phyloP scores from a whole-genome alignment of 64 coral and sea anemone genomes.

The Exaiptasia diaphana region DNA sequence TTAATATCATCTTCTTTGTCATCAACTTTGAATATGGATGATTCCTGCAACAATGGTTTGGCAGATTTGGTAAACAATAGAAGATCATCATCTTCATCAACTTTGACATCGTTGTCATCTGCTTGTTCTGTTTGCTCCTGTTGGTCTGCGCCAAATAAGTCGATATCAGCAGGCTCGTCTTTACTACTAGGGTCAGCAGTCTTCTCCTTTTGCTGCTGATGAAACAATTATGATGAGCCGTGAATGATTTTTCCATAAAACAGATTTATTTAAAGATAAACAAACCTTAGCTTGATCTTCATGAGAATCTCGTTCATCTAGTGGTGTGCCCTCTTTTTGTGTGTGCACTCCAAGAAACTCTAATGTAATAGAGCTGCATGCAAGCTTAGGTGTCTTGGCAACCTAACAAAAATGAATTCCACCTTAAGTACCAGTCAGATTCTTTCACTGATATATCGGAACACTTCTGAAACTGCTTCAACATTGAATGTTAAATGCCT shows the following conservation, averaged over 20 bases:
- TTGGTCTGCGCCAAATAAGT: constrained; percentile 40
- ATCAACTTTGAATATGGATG: constrained; percentile 70
- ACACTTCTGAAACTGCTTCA: no score
- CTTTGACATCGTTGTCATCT: constrained; percentile 24
- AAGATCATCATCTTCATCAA: constrained; percentile 51
- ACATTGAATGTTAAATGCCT: no score
- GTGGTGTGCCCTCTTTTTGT: constrained; percentile 12
- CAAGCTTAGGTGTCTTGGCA: constrained; percentile 76
- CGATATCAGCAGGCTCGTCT: constrained; percentile 1
- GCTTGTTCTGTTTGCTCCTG: background rate
- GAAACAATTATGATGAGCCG: background rate
- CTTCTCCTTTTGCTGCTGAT: background rate
- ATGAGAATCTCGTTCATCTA: constrained; percentile 12
- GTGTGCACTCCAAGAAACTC: constrained; percentile 72
- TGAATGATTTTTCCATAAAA: background rate
- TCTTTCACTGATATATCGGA: no score
- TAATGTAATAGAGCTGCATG: constrained; percentile 61
- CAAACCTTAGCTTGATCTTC: background rate
- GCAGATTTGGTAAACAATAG: constrained; percentile 21
- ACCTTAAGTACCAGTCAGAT: no score
- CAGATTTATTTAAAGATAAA: background rate
- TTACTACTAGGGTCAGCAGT: background rate
- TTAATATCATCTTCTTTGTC: constrained; percentile 53
- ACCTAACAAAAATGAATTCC: no score
- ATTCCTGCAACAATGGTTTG: background rate